These are phyloP conservation scores for Aphrocallistes beatrix DNA, from an alignment of 37 sponge, comb jelly and placozoan genomes.

Conservation along the genomic window DNA sequence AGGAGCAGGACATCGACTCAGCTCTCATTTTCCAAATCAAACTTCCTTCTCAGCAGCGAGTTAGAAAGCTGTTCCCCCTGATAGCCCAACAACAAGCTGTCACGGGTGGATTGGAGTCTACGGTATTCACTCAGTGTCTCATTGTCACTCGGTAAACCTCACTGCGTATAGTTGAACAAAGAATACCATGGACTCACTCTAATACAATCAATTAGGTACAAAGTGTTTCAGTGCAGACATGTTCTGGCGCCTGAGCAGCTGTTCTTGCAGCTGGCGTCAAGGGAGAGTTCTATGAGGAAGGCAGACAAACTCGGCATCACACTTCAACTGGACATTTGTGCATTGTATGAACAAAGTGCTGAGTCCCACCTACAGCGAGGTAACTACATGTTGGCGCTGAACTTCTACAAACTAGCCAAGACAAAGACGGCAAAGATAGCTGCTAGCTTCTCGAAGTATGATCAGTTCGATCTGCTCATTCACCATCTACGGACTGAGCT, in stretches of 20 bases:
- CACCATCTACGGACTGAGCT: background rate
- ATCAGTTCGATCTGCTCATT: background rate
- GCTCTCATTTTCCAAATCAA: background rate
- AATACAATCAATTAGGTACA: too few species aligned
- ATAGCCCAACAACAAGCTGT: background rate
- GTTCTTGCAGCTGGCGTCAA: constrained; percentile 4
- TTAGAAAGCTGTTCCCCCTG: constrained; percentile 7
- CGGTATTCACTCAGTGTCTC: background rate
- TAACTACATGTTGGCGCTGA: background rate
- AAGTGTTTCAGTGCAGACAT: background rate
- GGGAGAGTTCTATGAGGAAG: background rate
- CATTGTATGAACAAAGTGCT: background rate
- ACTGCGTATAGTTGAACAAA: too few species aligned
- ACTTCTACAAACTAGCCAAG: constrained; percentile 11
- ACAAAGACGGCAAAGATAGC: background rate
- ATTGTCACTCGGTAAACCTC: background rate
- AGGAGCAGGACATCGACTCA: background rate
- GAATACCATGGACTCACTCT: too few species aligned
- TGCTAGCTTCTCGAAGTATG: background rate
- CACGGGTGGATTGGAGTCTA: background rate
- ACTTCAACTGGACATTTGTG: background rate
- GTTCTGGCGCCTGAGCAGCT: background rate
- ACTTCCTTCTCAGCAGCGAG: background rate
- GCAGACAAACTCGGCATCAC: constrained; percentile 6
- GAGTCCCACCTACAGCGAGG: background rate